Evolutionary conservation across 2,113 vertebrate species (phyloP).

Genomic region (Nymphicus hollandicus): DNA sequence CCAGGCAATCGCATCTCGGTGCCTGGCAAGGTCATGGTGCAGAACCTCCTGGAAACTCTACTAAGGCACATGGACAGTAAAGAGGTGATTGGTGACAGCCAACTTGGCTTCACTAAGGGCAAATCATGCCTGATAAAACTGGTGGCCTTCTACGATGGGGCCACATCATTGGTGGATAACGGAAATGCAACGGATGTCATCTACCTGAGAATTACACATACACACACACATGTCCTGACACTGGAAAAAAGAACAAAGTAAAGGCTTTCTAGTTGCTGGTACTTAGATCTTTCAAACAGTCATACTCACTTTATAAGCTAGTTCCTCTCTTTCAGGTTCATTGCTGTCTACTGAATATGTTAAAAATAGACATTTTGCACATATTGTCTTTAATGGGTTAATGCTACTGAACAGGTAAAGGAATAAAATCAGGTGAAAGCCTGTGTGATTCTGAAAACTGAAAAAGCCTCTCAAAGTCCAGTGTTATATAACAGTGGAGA

Average conservation of each 20-base stretch:
- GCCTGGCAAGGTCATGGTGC: background rate
- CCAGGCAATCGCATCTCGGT: background rate
- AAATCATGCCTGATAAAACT: background rate
- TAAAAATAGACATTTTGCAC: background rate
- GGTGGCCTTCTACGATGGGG: background rate
- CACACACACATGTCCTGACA: background rate
- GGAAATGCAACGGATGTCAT: background rate
- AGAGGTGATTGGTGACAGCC: background rate
- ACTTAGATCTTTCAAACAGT: background rate
- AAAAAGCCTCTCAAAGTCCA: background rate
- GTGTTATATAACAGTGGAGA: background rate
- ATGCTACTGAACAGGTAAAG: background rate
- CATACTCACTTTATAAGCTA: background rate
- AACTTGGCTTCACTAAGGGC: background rate
- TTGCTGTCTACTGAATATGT: background rate
- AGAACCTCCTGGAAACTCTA: background rate
- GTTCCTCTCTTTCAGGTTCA: background rate
- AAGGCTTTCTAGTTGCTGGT: background rate
- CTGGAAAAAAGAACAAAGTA: background rate
- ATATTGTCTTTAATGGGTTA: background rate
- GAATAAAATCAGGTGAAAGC: background rate
- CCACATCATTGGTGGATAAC: background rate
- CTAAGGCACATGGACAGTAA: background rate
- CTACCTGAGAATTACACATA: background rate
- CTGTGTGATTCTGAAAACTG: background rate